phyloP scores from a whole-genome alignment of 1,140 invertebrate genomes.

The Melipona quadrifasciata region DNA sequence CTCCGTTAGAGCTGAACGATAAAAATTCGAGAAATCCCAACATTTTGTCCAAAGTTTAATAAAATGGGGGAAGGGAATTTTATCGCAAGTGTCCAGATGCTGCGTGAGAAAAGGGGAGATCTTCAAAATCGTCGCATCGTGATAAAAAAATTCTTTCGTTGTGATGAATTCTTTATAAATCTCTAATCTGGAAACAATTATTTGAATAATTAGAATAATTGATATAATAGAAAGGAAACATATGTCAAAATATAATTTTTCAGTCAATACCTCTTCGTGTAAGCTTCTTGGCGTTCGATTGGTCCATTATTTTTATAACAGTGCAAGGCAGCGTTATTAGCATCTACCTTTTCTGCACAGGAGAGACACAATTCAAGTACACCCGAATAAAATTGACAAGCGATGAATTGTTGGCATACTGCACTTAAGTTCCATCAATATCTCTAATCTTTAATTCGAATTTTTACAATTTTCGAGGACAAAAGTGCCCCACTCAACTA shows the following conservation, averaged over 20 bases:
- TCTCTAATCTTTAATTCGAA: too few species aligned
- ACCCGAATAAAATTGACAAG: constrained; percentile 91
- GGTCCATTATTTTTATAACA: constrained; percentile 94
- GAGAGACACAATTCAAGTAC: constrained; percentile 94
- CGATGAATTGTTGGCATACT: constrained; percentile 90
- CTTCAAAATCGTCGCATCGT: too few species aligned
- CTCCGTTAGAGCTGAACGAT: too few species aligned
- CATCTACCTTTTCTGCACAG: constrained; percentile 93
- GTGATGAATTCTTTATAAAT: constrained; percentile 94
- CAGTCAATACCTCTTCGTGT: constrained; percentile 84
- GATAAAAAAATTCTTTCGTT: too few species aligned
- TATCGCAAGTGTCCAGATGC: too few species aligned
- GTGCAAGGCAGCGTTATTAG: constrained; percentile 92
- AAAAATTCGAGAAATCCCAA: too few species aligned
- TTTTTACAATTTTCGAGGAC: too few species aligned
- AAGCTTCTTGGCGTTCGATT: constrained; percentile 89
- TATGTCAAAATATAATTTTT: constrained; percentile 30
- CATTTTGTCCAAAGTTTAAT: too few species aligned
- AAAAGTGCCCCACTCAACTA: too few species aligned
- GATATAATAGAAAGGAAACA: too few species aligned
- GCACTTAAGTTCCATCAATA: constrained; percentile 89
- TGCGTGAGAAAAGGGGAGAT: too few species aligned
- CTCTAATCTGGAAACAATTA: constrained; percentile 84
- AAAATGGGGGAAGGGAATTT: too few species aligned
- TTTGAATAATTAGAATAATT: background rate